A percentile compares a stretch with the other conserved stretches of the same genome.
Evolutionary conservation across 2,888 invertebrate species (phyloP).

Genomic region (Eudemis profundana): DNA sequence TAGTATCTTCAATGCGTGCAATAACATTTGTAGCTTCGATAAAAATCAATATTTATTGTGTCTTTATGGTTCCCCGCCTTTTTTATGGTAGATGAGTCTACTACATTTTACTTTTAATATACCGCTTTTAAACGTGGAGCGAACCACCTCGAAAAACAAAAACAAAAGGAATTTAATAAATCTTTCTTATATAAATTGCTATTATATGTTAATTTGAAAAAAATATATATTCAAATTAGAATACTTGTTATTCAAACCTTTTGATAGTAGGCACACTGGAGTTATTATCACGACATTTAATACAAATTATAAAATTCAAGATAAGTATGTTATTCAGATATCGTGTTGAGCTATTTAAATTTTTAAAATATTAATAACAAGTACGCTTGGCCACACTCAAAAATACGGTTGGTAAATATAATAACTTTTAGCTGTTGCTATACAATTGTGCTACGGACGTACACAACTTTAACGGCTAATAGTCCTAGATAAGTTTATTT

Average conservation of each 20-base stretch:
- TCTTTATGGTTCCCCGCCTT: slow-evolving; percentile 5
- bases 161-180: neutral
- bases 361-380: slow-evolving; percentile 56
- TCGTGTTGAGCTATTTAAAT: slow-evolving; percentile 44
- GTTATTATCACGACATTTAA: slow-evolving; percentile 62
- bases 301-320: slow-evolving; percentile 70
- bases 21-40: neutral
- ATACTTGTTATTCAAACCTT: slow-evolving; percentile 20
- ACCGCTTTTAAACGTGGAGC: neutral
- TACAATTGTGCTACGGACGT: neutral
- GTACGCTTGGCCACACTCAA: slow-evolving; percentile 43
- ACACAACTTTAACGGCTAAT: slow-evolving; percentile 15
- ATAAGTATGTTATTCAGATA: slow-evolving; percentile 76
- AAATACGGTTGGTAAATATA: neutral
- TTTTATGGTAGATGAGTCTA: slow-evolving; percentile 12
- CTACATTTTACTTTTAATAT: neutral
- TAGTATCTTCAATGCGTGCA: too few relatives aligned
- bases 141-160: neutral
- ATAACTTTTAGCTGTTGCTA: neutral
- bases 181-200: neutral
- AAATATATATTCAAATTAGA: slow-evolving; percentile 5
- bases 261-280: slow-evolving; percentile 44
- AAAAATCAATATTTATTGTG: slow-evolving; percentile 20
- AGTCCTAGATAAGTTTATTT: slow-evolving; percentile 61
- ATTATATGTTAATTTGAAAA: slow-evolving; percentile 19